Evolutionary conservation across 1,140 invertebrate genomes (phyloP).

Genomic region (Tetranychus cinnabarinus): DNA sequence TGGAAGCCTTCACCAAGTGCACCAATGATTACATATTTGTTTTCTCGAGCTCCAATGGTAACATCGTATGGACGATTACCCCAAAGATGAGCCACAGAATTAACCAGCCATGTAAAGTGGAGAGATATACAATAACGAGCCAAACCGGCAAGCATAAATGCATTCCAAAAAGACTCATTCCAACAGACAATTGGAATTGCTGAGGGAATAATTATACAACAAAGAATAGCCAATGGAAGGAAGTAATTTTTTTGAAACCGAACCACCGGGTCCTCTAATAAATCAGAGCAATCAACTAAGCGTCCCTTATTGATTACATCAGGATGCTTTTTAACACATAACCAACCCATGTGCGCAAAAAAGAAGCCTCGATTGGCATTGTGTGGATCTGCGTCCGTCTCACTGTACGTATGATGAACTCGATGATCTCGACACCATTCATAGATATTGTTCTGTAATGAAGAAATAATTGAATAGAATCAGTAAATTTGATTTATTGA

Average conservation of each 20-base stretch:
- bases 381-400: constrained; percentile 13
- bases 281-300: constrained; percentile 56
- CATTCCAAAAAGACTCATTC: constrained; percentile 47
- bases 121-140: constrained; percentile 61
- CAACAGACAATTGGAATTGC: constrained; percentile 52
- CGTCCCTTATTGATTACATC: constrained; percentile 65
- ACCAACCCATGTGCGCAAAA: constrained; percentile 3
- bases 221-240: constrained; percentile 43
- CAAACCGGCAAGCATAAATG: constrained; percentile 55
- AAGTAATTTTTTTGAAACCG: constrained; percentile 51
- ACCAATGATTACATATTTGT: constrained; percentile 23
- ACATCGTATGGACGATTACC: constrained; percentile 69
- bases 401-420: constrained; percentile 12
- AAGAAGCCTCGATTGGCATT: constrained; percentile 9
- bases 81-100: constrained; percentile 78
- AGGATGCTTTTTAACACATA: constrained; percentile 32
- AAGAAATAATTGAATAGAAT: constrained; percentile 44
- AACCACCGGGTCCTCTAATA: constrained; percentile 58
- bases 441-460: constrained; percentile 34
- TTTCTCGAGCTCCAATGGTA: constrained; percentile 28
- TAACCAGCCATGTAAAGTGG: constrained; percentile 81
- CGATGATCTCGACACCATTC: constrained; percentile 12
- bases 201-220: constrained; percentile 61
- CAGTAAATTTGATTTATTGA: constrained; percentile 18
- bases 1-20: constrained; percentile 37